phyloP scores from a whole-genome alignment of 2,888 invertebrate species.

The Caenorhabditis sp. region DNA sequence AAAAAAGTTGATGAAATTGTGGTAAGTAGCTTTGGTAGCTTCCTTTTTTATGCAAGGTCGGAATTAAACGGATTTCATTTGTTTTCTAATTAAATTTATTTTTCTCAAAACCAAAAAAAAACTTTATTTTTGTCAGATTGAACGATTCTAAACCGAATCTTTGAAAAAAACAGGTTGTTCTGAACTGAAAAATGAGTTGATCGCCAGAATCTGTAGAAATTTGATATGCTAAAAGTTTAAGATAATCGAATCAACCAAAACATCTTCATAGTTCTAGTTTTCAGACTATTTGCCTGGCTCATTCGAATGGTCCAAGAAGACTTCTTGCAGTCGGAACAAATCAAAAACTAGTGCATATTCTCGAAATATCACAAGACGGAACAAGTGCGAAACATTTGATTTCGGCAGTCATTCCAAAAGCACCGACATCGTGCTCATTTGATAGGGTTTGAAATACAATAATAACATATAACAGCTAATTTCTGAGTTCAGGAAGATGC shows the following conservation, averaged over 20 bases:
- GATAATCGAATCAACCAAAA: too few species aligned
- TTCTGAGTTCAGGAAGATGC: constrained; percentile 20
- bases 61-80: too few species aligned
- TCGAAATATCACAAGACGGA: constrained; percentile 9
- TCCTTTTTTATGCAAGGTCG: too few species aligned
- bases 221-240: too few species aligned
- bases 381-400: constrained; percentile 12
- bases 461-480: not conserved
- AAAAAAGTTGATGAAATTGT: constrained; percentile 2
- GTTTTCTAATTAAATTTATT: too few species aligned
- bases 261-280: not conserved
- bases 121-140: too few species aligned
- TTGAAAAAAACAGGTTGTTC: too few species aligned
- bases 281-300: constrained; percentile 40
- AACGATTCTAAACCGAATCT: too few species aligned
- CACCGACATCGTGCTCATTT: constrained; percentile 49
- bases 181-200: too few species aligned
- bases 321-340: constrained; percentile 43
- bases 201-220: too few species aligned
- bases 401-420: constrained; percentile 38
- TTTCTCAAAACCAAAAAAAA: too few species aligned
- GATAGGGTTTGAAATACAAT: constrained; percentile 20
- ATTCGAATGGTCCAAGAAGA: constrained; percentile 12
- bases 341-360: constrained; percentile 43
- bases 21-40: too few species aligned